Evolutionary conservation across 2,888 invertebrate genomes (phyloP), one percentile per base, ranked within the genome.

Genomic region (Neoascia interrupta): DNA sequence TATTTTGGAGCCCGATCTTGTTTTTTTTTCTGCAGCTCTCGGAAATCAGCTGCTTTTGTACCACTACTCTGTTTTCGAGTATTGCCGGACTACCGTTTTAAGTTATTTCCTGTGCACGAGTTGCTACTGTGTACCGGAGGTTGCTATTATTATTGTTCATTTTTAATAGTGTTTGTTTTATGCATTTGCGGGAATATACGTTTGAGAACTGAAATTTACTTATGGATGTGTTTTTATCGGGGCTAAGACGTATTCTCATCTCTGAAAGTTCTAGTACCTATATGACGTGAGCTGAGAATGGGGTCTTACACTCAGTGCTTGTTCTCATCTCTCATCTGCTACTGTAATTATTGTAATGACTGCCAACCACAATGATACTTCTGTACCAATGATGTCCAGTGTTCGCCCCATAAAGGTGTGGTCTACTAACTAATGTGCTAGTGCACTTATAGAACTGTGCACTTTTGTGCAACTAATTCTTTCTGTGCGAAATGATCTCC

Each of bases 391-490:
- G 79, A 72, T 66, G 72, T 79, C 53, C 66, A 66, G 79, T 72
- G 79, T 72, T 79, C 79, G 79, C 79, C 79, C 79, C 79, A 72
- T 72, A 61, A 72, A 79, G 79, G 79, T 79, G 79, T 79, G 72
- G 79, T 79, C 72, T 72, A 72, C 72, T 72, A 79, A 72, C 60
- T 72, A 66, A 66, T 72, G 66, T 72, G 72, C 72, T 66, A 58
- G 51, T 76, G 70, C 70, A 70, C 31, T n/a, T 66, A 39, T 54
- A 37, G 60, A 54, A 47, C 61, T 79, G 69, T 60, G 54, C 53
- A 66, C 39, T 66, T 60, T 26, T 45, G 34, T 66, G 66, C 56
- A n/a, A 31, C 10, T 66, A 56, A n/a, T n/a, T n/a, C n/a, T n/a
- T n/a, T n/a, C n/a, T 43, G 43, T 72, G 34, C 60, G 60, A 72